A percentile compares a stretch with the other conserved stretches of the same genome.
Conservation (phyloP, 2,888 invertebrate genomes). For the Tipula unca region DNA sequence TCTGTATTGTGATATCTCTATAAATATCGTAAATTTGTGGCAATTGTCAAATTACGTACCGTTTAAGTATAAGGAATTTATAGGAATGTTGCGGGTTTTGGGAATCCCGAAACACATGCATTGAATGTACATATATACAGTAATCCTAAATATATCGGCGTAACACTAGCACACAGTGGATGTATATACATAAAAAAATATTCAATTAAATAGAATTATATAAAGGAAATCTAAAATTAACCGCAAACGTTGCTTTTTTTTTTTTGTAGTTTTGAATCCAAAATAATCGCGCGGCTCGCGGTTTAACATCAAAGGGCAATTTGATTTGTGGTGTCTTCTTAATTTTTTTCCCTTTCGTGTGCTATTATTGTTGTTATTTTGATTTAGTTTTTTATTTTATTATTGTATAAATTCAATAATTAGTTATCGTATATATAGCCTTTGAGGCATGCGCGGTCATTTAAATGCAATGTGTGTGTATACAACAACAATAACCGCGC, state of each 20-base stretch:
- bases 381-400: not conserved
- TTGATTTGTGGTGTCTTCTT: slow-evolving; percentile 14
- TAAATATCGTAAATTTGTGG: no score
- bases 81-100: not conserved
- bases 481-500: not conserved
- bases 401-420: slow-evolving; percentile 8
- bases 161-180: not conserved
- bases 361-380: not conserved
- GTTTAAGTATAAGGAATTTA: not conserved
- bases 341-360: not conserved
- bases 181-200: not conserved
- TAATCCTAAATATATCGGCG: not conserved
- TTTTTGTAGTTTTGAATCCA: not conserved
- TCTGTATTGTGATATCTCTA: no score
- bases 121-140: not conserved
- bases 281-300: not conserved
- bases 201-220: not conserved
- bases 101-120: not conserved
- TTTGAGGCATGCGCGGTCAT: not conserved
- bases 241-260: not conserved
- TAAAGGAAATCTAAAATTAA: not conserved
- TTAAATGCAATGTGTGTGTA: not conserved
- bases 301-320: not conserved
- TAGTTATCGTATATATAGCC: not conserved
- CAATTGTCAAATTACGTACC: not conserved